Evolutionary conservation across 2,113 vertebrate species (phyloP).

Genomic region (Lanius ludovicianus): DNA sequence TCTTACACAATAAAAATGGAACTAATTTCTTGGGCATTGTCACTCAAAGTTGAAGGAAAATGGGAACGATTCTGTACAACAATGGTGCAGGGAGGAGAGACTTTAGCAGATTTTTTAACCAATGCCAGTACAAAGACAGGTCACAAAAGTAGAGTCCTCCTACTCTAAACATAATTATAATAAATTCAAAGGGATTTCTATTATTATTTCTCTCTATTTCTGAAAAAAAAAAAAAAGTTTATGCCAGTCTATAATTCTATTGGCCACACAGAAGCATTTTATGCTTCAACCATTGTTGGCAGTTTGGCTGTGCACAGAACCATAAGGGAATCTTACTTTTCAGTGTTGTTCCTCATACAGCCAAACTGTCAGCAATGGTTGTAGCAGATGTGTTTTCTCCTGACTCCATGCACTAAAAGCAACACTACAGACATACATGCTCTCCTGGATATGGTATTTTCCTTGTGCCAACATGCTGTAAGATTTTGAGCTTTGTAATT

Average conservation of each 20-base stretch:
- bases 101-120: not conserved
- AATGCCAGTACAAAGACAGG: not conserved
- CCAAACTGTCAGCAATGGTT: not conserved
- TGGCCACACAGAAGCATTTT: not conserved
- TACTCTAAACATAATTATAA: not conserved
- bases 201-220: not conserved
- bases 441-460: not conserved
- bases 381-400: not conserved
- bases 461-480: not conserved
- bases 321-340: not conserved
- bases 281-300: not conserved
- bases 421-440: not conserved
- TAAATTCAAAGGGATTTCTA: not conserved
- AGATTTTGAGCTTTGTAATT: not conserved
- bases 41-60: not conserved
- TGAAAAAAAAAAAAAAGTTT: no score
- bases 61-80: not conserved
- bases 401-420: not conserved
- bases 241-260: not conserved
- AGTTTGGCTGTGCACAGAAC: not conserved
- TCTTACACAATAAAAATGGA: not conserved
- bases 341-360: not conserved
- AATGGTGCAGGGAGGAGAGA: not conserved
- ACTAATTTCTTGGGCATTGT: not conserved
- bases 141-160: not conserved